Conservation (phyloP, 2,113 vertebrate genomes). For the Sitta europaea region DNA sequence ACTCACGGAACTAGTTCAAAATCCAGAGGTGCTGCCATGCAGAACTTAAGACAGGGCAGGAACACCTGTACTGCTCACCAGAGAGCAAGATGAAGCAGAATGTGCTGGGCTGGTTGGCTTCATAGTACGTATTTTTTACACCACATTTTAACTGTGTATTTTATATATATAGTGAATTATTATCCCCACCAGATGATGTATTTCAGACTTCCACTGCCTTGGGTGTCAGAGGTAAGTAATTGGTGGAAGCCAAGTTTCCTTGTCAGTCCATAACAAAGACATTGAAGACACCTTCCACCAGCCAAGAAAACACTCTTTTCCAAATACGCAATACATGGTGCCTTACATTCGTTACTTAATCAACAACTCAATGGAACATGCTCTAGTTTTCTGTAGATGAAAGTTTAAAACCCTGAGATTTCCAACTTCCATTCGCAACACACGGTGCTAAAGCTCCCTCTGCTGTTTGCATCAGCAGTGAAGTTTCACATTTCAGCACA, state of each 20-base stretch:
- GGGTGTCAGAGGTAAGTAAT: not conserved
- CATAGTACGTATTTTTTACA: not conserved
- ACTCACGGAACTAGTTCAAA: not conserved
- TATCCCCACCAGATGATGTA: not conserved
- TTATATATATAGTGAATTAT: not conserved
- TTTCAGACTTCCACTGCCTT: not conserved
- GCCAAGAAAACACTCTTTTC: not conserved
- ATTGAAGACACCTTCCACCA: not conserved
- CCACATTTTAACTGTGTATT: not conserved
- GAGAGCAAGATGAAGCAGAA: not conserved
- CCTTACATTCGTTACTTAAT: not conserved
- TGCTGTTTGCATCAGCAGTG: not conserved
- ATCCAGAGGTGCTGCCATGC: not conserved
- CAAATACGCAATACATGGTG: not conserved
- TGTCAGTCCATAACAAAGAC: not conserved
- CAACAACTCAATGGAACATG: not conserved
- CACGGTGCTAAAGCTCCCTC: conserved; percentile 23
- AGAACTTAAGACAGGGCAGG: not conserved
- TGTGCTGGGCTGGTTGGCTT: not conserved
- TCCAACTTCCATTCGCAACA: not conserved
- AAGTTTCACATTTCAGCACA: not conserved
- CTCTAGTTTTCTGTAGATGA: not conserved
- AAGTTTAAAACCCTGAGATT: not conserved
- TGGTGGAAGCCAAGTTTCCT: not conserved
- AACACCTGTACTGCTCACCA: not conserved